Evolutionary conservation across 2,888 invertebrate genomes (phyloP).

Genomic region (Latrodectus hesperus): DNA sequence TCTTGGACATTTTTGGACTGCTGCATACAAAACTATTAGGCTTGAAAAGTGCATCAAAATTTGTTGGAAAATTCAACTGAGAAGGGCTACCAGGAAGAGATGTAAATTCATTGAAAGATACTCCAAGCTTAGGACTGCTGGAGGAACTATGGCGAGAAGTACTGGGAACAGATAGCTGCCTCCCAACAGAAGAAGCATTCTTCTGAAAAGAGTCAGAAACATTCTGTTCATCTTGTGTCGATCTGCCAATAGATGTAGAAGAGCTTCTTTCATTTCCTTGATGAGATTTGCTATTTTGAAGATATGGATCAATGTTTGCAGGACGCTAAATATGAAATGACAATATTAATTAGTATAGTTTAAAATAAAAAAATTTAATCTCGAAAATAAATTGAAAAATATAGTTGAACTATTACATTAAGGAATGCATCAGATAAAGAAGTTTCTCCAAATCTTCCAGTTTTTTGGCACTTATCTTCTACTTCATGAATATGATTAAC

Average conservation of each 20-base stretch:
- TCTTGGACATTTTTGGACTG: conserved; percentile 45
- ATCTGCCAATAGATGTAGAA: conserved; percentile 2
- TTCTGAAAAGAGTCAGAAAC: conserved; percentile 24
- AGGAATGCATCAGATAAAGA: conserved; percentile 51
- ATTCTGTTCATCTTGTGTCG: conserved; percentile 7
- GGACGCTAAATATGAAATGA: conserved; percentile 1
- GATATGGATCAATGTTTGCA: conserved; percentile 19
- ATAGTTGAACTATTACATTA: conserved; percentile 7
- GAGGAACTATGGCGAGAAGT: conserved; percentile 15
- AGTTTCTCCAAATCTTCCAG: conserved; percentile 27
- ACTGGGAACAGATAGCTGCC: conserved; percentile 38
- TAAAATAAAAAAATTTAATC: not conserved
- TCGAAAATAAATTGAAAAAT: not conserved
- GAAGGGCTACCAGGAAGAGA: conserved; percentile 57
- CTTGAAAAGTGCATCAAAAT: conserved; percentile 51
- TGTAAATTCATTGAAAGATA: conserved; percentile 22
- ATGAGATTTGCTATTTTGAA: conserved; percentile 16
- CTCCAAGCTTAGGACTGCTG: conserved; percentile 36
- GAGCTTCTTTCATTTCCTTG: conserved; percentile 22
- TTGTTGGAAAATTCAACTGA: conserved; percentile 30
- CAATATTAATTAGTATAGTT: not conserved
- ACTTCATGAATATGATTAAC: conserved; percentile 91
- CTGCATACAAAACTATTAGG: conserved; percentile 43
- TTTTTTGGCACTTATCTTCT: conserved; percentile 77
- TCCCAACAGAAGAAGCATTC: conserved; percentile 17